Percentiles rank a stretch among this genome's conserved stretches.
These are phyloP conservation scores for Lysandra coridon DNA, from an alignment of 2,888 invertebrate species.

Conservation along the genomic window DNA sequence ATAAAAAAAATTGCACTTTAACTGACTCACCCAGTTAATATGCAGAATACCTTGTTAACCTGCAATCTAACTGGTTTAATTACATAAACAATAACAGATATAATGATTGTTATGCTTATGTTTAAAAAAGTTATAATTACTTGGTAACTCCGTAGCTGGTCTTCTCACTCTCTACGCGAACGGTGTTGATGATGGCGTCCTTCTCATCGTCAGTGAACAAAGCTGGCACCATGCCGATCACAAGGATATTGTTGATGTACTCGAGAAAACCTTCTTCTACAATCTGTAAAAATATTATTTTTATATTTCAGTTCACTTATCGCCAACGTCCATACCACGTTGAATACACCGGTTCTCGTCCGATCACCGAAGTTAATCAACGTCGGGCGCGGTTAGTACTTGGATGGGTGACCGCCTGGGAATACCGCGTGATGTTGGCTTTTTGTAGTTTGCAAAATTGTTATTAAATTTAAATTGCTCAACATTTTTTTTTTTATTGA, in stretches of 20 bases:
- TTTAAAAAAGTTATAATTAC: slow-evolving; percentile 54
- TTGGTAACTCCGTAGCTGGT: slow-evolving; percentile 88
- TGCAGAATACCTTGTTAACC: too few species aligned
- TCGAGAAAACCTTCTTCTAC: slow-evolving; percentile 92
- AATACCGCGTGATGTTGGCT: too few species aligned
- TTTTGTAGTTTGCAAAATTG: too few species aligned
- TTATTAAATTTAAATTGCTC: too few species aligned
- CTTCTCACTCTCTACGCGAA: slow-evolving; percentile 84
- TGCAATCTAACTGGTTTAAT: too few species aligned
- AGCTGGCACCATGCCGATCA: slow-evolving; percentile 93
- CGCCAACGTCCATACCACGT: slow-evolving; percentile 40
- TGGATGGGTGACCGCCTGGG: slow-evolving; percentile 54
- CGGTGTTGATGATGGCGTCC: slow-evolving; percentile 86
- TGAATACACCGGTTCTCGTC: slow-evolving; percentile 45
- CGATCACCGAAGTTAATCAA: slow-evolving; percentile 51
- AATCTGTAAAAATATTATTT: slow-evolving; percentile 62
- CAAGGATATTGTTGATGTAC: slow-evolving; percentile 94
- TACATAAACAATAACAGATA: too few species aligned
- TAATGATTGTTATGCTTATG: too few species aligned
- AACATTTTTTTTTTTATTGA: too few species aligned
- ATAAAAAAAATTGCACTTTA: too few species aligned
- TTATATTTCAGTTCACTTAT: too few species aligned
- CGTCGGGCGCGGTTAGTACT: slow-evolving; percentile 59
- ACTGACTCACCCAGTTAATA: too few species aligned
- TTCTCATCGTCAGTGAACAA: slow-evolving; percentile 94